Percentiles rank a stretch among this genome's conserved stretches.
Conservation (phyloP, 2,113 vertebrate species). For the Symphodus melops region DNA sequence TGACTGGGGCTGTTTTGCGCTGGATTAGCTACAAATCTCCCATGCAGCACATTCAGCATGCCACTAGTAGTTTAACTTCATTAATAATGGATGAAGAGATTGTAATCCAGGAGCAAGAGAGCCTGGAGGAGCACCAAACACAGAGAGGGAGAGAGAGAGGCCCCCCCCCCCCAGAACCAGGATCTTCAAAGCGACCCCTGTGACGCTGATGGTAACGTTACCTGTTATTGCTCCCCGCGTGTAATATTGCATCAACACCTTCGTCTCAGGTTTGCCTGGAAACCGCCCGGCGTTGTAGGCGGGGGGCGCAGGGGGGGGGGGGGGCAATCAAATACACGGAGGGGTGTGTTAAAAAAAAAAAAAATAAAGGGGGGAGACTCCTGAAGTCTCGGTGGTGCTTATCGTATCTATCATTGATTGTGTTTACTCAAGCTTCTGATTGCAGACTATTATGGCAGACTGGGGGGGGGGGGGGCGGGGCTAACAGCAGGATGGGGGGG, state of each 20-base stretch:
- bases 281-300: slow-evolving; percentile 40
- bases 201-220: slow-evolving; percentile 36
- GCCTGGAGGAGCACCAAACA: slow-evolving; percentile 70
- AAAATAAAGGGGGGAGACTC: slow-evolving; percentile 22
- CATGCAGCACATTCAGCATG: slow-evolving; percentile 99
- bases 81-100: slow-evolving; percentile 99
- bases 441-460: slow-evolving; percentile 81
- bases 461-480: slow-evolving; percentile 50
- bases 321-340: slow-evolving; percentile 49
- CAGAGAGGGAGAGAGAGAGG: slow-evolving; percentile 7
- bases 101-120: slow-evolving; percentile 94
- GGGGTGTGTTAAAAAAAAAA: slow-evolving; percentile 12
- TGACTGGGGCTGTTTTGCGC: slow-evolving; percentile 99
- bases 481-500: slow-evolving; percentile 73
- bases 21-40: slow-evolving; percentile 99
- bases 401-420: slow-evolving; percentile 81
- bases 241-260: slow-evolving; percentile 56
- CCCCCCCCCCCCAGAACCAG: slow-evolving; percentile 28
- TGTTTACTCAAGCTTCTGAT: slow-evolving; percentile 85
- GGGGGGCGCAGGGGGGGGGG: no score
- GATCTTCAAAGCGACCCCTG: slow-evolving; percentile 23
- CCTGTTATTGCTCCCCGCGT: slow-evolving; percentile 42
- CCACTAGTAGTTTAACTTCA: slow-evolving; percentile 99
- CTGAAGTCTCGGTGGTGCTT: slow-evolving; percentile 64
- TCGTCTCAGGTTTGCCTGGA: slow-evolving; percentile 48